These are phyloP conservation scores for Julus scanicus DNA, from an alignment of 2,888 invertebrate species.

Conservation along the genomic window DNA sequence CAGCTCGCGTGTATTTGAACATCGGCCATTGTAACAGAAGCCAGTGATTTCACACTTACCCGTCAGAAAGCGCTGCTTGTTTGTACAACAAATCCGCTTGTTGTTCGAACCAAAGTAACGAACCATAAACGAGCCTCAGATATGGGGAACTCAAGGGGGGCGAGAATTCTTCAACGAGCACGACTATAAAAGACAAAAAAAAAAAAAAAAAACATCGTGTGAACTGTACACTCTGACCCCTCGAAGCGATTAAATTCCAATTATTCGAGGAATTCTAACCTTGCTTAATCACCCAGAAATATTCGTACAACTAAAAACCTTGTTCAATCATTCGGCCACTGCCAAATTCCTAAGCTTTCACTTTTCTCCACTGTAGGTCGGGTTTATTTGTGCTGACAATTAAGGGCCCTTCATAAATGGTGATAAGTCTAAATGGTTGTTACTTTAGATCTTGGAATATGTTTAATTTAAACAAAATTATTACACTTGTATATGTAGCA, in stretches of 20 bases:
- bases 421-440: too few relatives aligned
- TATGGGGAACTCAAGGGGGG: not conserved
- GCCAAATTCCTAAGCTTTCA: not conserved
- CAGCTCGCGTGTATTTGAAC: conserved; percentile 9
- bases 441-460: too few relatives aligned
- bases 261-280: not conserved
- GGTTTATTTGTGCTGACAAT: not conserved
- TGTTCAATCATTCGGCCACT: not conserved
- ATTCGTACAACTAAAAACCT: not conserved
- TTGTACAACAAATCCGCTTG: conserved; percentile 32
- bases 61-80: conserved; percentile 28
- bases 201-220: not conserved
- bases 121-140: conserved; percentile 20
- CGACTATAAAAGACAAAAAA: not conserved
- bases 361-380: not conserved
- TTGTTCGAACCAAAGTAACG: conserved; percentile 5
- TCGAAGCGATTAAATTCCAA: not conserved
- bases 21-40: conserved; percentile 36
- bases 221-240: conserved; percentile 2
- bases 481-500: too few relatives aligned
- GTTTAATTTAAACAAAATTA: too few relatives aligned
- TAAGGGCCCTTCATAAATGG: not conserved
- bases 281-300: not conserved
- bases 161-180: conserved; percentile 29
- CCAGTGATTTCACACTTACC: conserved; percentile 32